Base-by-base conservation (phyloP, 2,113 vertebrate species). In the Numenius arquata region DNA sequence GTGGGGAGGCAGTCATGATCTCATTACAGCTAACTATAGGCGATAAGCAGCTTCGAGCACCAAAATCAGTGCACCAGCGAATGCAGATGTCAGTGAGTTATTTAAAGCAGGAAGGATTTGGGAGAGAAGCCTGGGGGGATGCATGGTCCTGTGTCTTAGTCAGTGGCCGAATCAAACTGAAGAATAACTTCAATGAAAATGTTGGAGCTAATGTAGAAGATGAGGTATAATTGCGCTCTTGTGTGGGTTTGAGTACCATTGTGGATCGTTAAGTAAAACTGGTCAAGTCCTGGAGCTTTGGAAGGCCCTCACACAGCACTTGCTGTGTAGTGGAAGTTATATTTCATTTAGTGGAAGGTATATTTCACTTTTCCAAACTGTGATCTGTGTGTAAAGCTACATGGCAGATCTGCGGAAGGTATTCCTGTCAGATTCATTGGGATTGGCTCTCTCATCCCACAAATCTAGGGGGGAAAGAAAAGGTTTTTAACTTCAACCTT, bases 31-130 rank as follows among this genome's bases (percentile, higher is more conserved):
- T 94, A 96, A 89, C 89, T 91, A 85, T 87, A 85, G 91, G 91
- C 0, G 85, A 96, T 96, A 96, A 96, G 94, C 87, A 90, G 93
- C 93, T 97, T 96, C 29, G 19, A 89, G 67, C 93, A 94, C 89
- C 93, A 89, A 89, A 96, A 90, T 76, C 91, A 88, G 93, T 79
- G 77, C 81, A 66, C 56, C 52, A 94, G 48, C 0, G 10, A 85
- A 79, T 96, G 91, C 93, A 89, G 94, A 94, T 96, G 93, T 91
- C 94, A 79, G 84, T 15, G 93, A 88, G 94, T 96, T 96, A 97
- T 96, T 96, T 97, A 94, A 93, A 93, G 95, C 93, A 94, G 88
- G 88, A 91, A 83, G 91, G 93, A 93, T 91, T 83, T 92, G 89
- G 74, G 93, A 88, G 73, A 68, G 87, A 83, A 91, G 93, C 75